A percentile compares a stretch with the other conserved stretches of the same genome.
phyloP scores from a whole-genome alignment of 37 sponge, comb jelly and placozoan genomes.

The Ephydatia muelleri region DNA sequence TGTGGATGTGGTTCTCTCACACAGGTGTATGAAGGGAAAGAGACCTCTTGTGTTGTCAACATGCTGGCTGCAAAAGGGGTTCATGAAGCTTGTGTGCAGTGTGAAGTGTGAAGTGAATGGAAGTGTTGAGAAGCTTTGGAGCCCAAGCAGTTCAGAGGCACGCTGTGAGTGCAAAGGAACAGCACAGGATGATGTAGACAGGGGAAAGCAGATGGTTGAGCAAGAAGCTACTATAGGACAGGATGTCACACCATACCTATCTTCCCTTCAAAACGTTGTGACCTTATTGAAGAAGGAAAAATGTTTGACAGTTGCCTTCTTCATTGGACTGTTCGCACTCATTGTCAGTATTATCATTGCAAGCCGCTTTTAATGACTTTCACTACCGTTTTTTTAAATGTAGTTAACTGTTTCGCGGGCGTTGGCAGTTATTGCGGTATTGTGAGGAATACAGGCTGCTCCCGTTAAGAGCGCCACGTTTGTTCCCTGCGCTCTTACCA shows the following conservation, averaged over 20 bases:
- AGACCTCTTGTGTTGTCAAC: neutral
- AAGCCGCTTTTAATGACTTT: neutral
- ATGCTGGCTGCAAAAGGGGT: neutral
- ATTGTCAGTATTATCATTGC: neutral
- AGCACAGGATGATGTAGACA: neutral
- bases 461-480: no score
- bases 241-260: neutral
- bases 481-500: no score
- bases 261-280: neutral
- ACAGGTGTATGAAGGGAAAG: neutral
- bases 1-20: neutral
- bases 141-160: neutral
- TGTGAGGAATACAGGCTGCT: no score
- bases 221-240: neutral
- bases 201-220: neutral
- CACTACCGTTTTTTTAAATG: no score
- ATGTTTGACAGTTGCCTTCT: neutral
- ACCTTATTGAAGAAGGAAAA: neutral
- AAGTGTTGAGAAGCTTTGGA: slow-evolving; percentile 47
- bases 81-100: slow-evolving; percentile 34
- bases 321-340: neutral
- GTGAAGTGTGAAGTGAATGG: slow-evolving; percentile 29
- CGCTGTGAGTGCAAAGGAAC: slow-evolving; percentile 20
- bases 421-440: no score
- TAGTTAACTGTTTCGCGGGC: no score